Evolutionary conservation across 2,888 invertebrate species (phyloP).

Genomic region (Eristalis pertinax): DNA sequence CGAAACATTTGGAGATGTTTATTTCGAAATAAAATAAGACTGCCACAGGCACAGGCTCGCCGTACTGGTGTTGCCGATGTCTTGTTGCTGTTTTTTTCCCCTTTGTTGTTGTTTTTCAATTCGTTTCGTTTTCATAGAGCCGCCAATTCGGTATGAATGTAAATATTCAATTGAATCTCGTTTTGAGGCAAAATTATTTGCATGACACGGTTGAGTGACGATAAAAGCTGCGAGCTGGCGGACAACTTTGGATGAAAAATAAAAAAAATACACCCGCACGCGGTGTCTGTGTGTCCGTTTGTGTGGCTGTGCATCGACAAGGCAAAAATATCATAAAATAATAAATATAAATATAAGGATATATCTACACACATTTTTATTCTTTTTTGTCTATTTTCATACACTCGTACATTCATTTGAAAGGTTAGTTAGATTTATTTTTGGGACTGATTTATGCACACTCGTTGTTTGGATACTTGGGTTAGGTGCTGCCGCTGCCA

Average conservation of each 20-base stretch:
- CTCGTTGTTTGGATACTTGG: constrained; percentile 8
- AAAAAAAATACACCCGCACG: neutral
- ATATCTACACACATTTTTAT: neutral
- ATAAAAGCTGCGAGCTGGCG: constrained; percentile 22
- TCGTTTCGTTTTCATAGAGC: neutral
- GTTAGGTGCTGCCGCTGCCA: neutral
- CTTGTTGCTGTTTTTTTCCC: neutral
- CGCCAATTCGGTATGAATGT: constrained; percentile 9
- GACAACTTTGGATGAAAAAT: neutral
- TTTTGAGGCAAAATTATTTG: constrained; percentile 34
- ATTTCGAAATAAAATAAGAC: constrained; percentile 13
- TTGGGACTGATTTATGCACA: constrained; percentile 28
- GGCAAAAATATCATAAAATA: neutral
- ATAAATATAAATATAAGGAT: neutral
- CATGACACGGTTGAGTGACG: constrained; percentile 38
- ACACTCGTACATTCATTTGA: constrained; percentile 10
- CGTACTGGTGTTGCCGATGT: neutral
- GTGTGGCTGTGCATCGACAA: neutral
- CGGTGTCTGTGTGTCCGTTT: neutral
- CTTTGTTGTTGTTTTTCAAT: neutral
- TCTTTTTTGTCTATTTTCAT: neutral
- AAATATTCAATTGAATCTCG: constrained; percentile 35
- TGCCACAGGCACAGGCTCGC: neutral
- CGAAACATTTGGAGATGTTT: constrained; percentile 14
- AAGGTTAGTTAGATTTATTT: constrained; percentile 16